Base-by-base conservation (phyloP, 2,888 invertebrate species). In the Creontiades dilutus region DNA sequence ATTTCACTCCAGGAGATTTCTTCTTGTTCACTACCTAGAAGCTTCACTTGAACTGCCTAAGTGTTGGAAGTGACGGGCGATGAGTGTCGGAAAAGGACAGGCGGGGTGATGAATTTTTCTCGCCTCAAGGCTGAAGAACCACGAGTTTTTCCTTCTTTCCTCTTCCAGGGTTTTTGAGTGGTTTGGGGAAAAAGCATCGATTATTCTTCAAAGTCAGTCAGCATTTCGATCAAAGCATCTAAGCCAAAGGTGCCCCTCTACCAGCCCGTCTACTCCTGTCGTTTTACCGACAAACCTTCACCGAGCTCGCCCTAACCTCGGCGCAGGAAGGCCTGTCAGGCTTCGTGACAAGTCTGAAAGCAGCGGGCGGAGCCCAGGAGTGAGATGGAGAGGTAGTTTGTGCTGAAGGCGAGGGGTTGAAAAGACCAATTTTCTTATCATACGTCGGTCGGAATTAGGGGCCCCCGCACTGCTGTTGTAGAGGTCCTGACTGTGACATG, bases 391-490 rank as follows among this genome's bases (percentile, higher is more conserved):
- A 88, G 88, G 88, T 88, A 78, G 88, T 88, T 88, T 52, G 76
- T 78, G 78, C 37, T 52, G 88, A 48, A 52, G 80, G 47, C 68
- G 88, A 28, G 89, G 75, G 89, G 84, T 57, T 89, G 89, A 89
- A 89, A 89, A 89, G 89, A 89, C 89, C 89, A 89, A 89, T 89
- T 89, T 89, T 89, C 89, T 89, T 89, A 89, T 89, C 89, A 89
- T 89, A 84, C 89, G 89, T 89, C 89, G 84, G 89, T 82, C 48
- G 84, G 89, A 89, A 89, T 89, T 89, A 89, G 89, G 89, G 89
- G 89, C 89, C 88, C 57, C 80, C 78, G 78, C 88, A 88, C 78
- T 57, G 61, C 55, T 88, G 76, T 78, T 76, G 55, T 78, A 28
- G 61, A 68, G 88, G 37, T 88, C 88, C 88, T 88, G 88, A 88